Conservation (phyloP, 1,140 invertebrate species). For the Heliconius nattereri region DNA sequence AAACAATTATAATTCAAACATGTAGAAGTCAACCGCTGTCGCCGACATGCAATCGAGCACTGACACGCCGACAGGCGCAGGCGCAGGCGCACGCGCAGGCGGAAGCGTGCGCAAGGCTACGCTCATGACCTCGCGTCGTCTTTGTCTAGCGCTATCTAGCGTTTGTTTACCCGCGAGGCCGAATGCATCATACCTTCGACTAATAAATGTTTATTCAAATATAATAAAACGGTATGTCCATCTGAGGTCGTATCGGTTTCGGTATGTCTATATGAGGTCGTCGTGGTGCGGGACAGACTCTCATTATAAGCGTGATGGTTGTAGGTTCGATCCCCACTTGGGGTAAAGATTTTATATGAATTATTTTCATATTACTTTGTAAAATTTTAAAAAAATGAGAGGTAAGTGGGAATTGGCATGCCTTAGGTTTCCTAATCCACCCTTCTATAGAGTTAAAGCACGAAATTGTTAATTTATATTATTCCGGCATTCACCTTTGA, state of each 20-base stretch:
- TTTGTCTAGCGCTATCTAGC: constrained; percentile 80
- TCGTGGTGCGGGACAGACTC: background rate
- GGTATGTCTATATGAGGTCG: background rate
- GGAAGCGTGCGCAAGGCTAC: constrained; percentile 77
- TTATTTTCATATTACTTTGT: too few species aligned
- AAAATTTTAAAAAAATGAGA: too few species aligned
- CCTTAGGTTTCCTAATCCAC: too few species aligned
- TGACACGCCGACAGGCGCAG: constrained; percentile 59
- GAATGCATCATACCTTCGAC: constrained; percentile 69
- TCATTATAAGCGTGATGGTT: background rate
- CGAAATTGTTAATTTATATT: too few species aligned
- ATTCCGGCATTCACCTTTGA: too few species aligned
- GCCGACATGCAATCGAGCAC: constrained; percentile 51
- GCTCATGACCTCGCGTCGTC: constrained; percentile 79
- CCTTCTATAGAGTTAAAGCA: too few species aligned
- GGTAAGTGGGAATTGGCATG: too few species aligned
- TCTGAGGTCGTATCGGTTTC: background rate
- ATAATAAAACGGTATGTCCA: constrained; percentile 1
- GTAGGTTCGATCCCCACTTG: too few species aligned
- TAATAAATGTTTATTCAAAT: constrained; percentile 5
- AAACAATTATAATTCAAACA: too few species aligned
- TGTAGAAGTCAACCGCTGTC: constrained; percentile 37
- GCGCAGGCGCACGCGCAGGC: constrained; percentile 57
- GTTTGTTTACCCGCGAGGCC: constrained; percentile 78
- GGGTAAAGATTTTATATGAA: too few species aligned